phyloP scores from a whole-genome alignment of 2,797 vertebrate species.

The Falco biarmicus region DNA sequence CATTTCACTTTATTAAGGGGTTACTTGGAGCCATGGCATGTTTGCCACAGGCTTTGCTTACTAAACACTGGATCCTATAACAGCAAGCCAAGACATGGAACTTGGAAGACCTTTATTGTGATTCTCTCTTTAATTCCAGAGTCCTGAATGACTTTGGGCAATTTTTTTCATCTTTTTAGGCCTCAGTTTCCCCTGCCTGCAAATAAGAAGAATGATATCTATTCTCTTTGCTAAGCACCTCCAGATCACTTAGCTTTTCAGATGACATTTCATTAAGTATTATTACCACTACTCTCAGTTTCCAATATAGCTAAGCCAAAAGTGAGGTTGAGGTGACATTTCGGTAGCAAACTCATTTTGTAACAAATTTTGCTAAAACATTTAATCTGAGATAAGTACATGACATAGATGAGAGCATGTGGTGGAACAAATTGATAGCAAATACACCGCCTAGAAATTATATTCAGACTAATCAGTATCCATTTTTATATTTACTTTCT shows the following conservation, averaged over 20 bases:
- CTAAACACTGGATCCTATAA: not conserved
- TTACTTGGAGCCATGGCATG: not conserved
- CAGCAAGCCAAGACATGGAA: not conserved
- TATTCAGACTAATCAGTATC: slow-evolving; percentile 36
- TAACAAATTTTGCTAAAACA: slow-evolving; percentile 26
- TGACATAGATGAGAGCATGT: not conserved
- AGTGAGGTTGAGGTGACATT: slow-evolving; percentile 25
- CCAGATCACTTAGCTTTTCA: not conserved
- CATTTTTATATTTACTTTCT: slow-evolving; percentile 31
- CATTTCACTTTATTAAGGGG: not conserved
- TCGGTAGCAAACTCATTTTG: slow-evolving; percentile 28
- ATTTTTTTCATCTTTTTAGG: not conserved
- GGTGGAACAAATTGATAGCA: slow-evolving; percentile 47
- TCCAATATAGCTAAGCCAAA: slow-evolving; percentile 8
- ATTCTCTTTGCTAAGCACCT: not conserved
- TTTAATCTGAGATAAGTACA: not conserved
- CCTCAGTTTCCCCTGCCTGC: not conserved
- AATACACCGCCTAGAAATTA: slow-evolving; percentile 36
- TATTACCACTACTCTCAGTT: not conserved
- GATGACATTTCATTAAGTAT: slow-evolving; percentile 32
- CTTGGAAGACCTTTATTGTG: not conserved
- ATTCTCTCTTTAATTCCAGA: not conserved
- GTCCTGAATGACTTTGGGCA: not conserved
- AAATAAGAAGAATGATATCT: not conserved
- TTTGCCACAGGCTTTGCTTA: not conserved